Conservation (phyloP, 2,797 vertebrate genomes). For the Meriones psammophilus region DNA sequence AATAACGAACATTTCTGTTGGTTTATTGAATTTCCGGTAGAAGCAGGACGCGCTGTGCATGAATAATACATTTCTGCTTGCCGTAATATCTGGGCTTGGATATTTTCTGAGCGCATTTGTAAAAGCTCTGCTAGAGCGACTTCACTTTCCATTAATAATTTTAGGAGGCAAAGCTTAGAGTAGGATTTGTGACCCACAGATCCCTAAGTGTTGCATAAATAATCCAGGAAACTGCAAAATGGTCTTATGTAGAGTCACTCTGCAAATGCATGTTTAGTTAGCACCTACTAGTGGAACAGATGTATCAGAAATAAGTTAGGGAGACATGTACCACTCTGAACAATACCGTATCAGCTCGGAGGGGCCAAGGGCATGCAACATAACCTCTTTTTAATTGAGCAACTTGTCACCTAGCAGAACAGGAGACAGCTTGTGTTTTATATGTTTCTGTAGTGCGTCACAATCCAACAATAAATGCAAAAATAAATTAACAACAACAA, state of each 20-base stretch:
- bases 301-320: conserved; percentile 63
- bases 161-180: conserved; percentile 74
- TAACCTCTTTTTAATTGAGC: conserved; percentile 82
- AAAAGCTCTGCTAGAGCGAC: conserved; percentile 46
- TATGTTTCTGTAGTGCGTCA: conserved; percentile 73
- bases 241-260: conserved; percentile 79
- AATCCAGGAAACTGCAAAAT: conserved; percentile 78
- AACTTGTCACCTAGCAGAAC: conserved; percentile 78
- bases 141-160: conserved; percentile 76
- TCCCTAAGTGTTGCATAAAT: conserved; percentile 80
- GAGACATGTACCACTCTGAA: conserved; percentile 77
- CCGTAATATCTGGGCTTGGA: background rate
- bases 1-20: conserved; percentile 42
- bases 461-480: conserved; percentile 73
- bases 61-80: conserved; percentile 57
- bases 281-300: conserved; percentile 80
- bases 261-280: conserved; percentile 73
- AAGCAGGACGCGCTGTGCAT: background rate
- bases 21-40: conserved; percentile 56
- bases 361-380: conserved; percentile 69
- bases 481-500: conserved; percentile 47
- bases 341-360: conserved; percentile 71
- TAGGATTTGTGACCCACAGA: conserved; percentile 72
- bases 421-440: conserved; percentile 80
- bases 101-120: conserved; percentile 60